Base-by-base conservation (phyloP, 2,888 invertebrate species). In the Drosophila buzzatii region DNA sequence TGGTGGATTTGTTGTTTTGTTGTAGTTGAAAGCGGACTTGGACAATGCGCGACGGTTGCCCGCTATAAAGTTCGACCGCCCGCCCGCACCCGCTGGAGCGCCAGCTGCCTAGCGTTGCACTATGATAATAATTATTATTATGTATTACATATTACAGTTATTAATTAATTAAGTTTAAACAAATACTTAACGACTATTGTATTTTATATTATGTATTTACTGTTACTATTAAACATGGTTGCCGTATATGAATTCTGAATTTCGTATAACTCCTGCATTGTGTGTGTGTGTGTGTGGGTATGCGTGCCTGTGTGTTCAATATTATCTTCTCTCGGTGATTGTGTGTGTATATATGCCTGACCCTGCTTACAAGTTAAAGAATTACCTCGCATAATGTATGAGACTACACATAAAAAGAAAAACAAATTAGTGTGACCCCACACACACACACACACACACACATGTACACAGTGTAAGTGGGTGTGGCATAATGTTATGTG, bases 121-220 rank as follows among this genome's bases (percentile, higher is more conserved):
- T 66, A 60, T 87, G 64, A 60, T 82, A 53, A 53, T 53, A 53
- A 53, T 82, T 68, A 74, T 82, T 68, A 74, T 74, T 76, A 73
- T 78, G 81, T 70, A 73, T 81, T 83, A 85, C 83, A 82, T 75
- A 76, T 73, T 88, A 85, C 79, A 85, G 49, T 80, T 75, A 88
- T 86, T 77, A 75, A 79, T 77, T 86, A 85, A 85, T 83, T 88
- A 86, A 88, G 78, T 84, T 90, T 86, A 86, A 86, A 89, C 89
- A 87, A 86, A 76, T 84, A 86, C 89, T 90, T 90, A 88, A 63
- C 23, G 61, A 73, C 84, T 85, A 81, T 88, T 82, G 83, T 86
- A 85, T 74, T 81, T 73, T 72, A 75, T 82, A 84, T 61, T 47
- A 71, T 76, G 66, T 62, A 76, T 77, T 67, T 70, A 76, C 64